A percentile compares a stretch with the other conserved stretches of the same genome.
Evolutionary conservation across 2,113 vertebrate genomes (phyloP).

Genomic region (Microtus richardsoni): DNA sequence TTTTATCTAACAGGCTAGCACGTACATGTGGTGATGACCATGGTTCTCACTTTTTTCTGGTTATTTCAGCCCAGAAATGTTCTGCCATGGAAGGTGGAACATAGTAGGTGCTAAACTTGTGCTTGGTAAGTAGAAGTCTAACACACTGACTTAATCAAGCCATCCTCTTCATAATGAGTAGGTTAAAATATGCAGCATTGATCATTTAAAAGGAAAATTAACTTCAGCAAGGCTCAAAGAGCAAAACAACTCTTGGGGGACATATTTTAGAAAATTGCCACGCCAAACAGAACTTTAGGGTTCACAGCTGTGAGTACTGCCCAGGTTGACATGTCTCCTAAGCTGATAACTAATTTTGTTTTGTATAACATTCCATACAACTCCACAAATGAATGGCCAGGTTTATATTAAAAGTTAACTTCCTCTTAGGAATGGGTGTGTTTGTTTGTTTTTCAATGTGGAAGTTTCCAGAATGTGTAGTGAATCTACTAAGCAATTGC

Average conservation of each 20-base stretch:
- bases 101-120: neutral
- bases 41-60: neutral
- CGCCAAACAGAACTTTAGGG: neutral
- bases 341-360: neutral
- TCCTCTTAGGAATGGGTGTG: neutral
- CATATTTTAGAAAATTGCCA: neutral
- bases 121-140: neutral
- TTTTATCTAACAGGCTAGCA: neutral
- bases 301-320: neutral
- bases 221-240: neutral
- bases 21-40: neutral
- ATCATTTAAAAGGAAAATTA: neutral
- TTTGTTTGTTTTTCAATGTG: neutral
- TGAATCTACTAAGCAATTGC: neutral
- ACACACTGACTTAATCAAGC: neutral
- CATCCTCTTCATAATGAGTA: constrained; percentile 25
- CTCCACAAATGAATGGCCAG: neutral
- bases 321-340: neutral
- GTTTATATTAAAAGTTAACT: neutral
- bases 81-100: neutral
- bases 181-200: neutral
- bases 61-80: neutral
- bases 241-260: neutral
- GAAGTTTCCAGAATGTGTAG: neutral
- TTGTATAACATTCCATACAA: no score